A percentile compares a stretch with the other conserved stretches of the same genome.
Evolutionary conservation across 2,888 invertebrate genomes (phyloP).

Genomic region (Antheraea assamensis): DNA sequence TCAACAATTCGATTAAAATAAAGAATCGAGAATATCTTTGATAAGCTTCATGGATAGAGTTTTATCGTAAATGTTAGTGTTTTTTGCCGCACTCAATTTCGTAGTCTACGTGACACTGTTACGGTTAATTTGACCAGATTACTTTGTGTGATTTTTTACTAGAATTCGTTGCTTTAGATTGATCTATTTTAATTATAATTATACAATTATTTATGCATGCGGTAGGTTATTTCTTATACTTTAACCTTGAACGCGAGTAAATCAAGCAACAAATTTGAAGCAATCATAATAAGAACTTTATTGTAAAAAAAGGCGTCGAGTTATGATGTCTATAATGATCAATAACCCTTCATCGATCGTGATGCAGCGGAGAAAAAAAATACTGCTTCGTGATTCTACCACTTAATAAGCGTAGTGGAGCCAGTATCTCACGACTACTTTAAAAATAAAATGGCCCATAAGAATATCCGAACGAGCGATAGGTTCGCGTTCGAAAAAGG

Average conservation of each 20-base stretch:
- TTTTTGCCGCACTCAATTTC: slow-evolving; percentile 26
- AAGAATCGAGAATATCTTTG: neutral
- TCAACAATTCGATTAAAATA: slow-evolving; percentile 5
- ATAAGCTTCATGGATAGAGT: neutral
- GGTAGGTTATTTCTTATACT: slow-evolving; percentile 55
- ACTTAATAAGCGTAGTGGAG: slow-evolving; percentile 73
- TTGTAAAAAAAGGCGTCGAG: slow-evolving; percentile 53
- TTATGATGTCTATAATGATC: slow-evolving; percentile 75
- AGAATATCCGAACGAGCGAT: slow-evolving; percentile 63
- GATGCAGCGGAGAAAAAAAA: slow-evolving; percentile 60
- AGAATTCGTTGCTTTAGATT: slow-evolving; percentile 36
- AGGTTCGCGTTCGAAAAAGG: slow-evolving; percentile 65
- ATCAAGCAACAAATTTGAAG: slow-evolving; percentile 50
- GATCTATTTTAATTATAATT: slow-evolving; percentile 46
- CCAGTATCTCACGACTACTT: slow-evolving; percentile 80
- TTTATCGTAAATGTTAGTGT: slow-evolving; percentile 41
- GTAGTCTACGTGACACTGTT: slow-evolving; percentile 64
- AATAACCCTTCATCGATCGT: slow-evolving; percentile 74
- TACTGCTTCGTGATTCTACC: slow-evolving; percentile 74
- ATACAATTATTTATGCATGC: slow-evolving; percentile 62
- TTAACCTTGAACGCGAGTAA: slow-evolving; percentile 29
- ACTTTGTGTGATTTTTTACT: slow-evolving; percentile 53
- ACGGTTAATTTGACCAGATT: slow-evolving; percentile 66
- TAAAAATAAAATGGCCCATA: slow-evolving; percentile 66
- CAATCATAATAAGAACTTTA: slow-evolving; percentile 59